Evolutionary conservation across 2,113 vertebrate species (phyloP).

Genomic region (Otocyon megalotis): DNA sequence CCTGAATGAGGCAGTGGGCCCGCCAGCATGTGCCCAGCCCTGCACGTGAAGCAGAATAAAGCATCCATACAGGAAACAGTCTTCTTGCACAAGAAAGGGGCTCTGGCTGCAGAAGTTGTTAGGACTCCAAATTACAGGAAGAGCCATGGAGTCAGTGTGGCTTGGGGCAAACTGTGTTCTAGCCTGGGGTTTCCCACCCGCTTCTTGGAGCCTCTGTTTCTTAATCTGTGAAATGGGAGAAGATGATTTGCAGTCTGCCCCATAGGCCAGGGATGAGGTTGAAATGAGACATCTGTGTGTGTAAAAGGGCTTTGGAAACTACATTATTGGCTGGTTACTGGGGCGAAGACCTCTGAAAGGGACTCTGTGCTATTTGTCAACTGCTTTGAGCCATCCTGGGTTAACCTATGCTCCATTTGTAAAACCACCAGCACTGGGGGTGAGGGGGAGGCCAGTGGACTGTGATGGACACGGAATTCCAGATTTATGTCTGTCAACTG

Average conservation of each 20-base stretch:
- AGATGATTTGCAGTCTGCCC: too few relatives aligned
- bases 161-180: neutral
- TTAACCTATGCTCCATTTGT: conserved; percentile 18
- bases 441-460: neutral
- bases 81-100: neutral
- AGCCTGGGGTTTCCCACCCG: neutral
- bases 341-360: neutral
- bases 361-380: neutral
- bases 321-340: neutral
- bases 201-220: neutral
- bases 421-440: conserved; percentile 64
- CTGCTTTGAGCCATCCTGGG: neutral
- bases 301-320: neutral
- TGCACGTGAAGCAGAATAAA: accelerated
- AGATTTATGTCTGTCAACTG: neutral
- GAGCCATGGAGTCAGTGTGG: accelerated
- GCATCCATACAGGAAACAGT: neutral
- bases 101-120: neutral
- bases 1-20: neutral
- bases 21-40: accelerated
- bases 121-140: neutral
- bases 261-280: neutral
- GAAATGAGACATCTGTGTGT: neutral
- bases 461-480: neutral
- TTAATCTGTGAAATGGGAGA: neutral